Percentiles rank a stretch among this genome's conserved stretches.
These are phyloP conservation scores for Ectemnius continuus DNA, from an alignment of 2,888 invertebrate genomes.

Conservation along the genomic window DNA sequence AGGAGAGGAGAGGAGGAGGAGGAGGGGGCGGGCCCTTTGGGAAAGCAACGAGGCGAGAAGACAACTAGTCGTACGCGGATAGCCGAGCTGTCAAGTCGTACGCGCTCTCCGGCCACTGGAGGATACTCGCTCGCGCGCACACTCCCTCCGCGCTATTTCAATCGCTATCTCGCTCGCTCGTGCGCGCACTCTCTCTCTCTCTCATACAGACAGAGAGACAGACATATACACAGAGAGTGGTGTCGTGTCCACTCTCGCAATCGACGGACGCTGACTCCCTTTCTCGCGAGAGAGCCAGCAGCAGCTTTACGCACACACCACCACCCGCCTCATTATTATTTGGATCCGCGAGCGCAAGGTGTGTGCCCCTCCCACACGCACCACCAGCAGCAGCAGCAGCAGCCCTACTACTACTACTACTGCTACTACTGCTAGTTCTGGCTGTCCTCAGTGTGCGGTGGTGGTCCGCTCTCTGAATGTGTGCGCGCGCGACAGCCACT, in stretches of 20 bases:
- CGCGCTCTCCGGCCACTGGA: conserved; percentile 27
- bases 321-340: conserved; percentile 19
- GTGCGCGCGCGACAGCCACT: conserved; percentile 25
- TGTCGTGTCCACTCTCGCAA: too few species aligned
- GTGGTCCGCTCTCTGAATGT: background rate
- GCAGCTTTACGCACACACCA: conserved; percentile 14
- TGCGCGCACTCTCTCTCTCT: background rate
- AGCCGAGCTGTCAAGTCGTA: conserved; percentile 70
- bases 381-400: too few species aligned
- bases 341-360: conserved; percentile 38
- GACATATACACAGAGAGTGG: too few species aligned
- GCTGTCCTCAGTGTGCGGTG: too few species aligned
- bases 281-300: conserved; percentile 6
- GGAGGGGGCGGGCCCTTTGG: conserved; percentile 73
- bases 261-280: too few species aligned
- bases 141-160: conserved; percentile 16
- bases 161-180: background rate
- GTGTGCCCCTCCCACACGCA: too few species aligned
- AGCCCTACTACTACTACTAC: too few species aligned
- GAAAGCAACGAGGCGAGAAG: conserved; percentile 74
- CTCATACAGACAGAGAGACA: background rate
- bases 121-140: conserved; percentile 25
- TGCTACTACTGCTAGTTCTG: too few species aligned
- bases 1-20: too few species aligned
- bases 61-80: conserved; percentile 75